Evolutionary conservation across 1,140 invertebrate species (phyloP).

Genomic region (Leptinotarsa lineolata): DNA sequence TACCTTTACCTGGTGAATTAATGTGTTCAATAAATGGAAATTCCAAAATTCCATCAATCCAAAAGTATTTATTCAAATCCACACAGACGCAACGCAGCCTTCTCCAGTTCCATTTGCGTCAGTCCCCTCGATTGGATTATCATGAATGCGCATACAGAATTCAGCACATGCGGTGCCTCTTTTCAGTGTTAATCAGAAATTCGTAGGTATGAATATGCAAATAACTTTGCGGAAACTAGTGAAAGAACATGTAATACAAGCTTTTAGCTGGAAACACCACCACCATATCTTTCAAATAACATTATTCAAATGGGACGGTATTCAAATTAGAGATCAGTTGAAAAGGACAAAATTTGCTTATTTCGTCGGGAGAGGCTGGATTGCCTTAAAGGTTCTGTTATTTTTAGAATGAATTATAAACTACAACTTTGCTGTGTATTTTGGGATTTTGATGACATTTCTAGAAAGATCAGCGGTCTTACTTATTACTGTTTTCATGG

Average conservation of each 20-base stretch:
- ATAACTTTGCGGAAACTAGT: slow-evolving; percentile 31
- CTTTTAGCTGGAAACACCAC: slow-evolving; percentile 35
- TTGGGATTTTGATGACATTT: too few relatives aligned
- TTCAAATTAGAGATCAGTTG: slow-evolving; percentile 33
- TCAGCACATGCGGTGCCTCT: slow-evolving; percentile 25
- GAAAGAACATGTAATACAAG: slow-evolving; percentile 37
- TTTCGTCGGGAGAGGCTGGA: neutral
- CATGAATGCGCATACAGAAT: slow-evolving; percentile 19
- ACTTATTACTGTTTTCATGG: too few relatives aligned
- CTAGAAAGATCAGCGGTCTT: too few relatives aligned
- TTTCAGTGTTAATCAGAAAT: slow-evolving; percentile 30
- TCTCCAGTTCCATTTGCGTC: neutral
- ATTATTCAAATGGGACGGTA: slow-evolving; percentile 38
- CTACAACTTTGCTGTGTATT: too few relatives aligned
- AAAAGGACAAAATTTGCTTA: slow-evolving; percentile 21
- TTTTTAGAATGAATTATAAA: neutral
- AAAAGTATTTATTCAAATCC: too few relatives aligned
- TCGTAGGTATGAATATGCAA: slow-evolving; percentile 38
- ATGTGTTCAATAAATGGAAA: too few relatives aligned
- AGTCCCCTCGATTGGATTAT: slow-evolving; percentile 24
- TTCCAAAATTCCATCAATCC: too few relatives aligned
- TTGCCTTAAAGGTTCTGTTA: neutral
- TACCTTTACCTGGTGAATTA: too few relatives aligned
- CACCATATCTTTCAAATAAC: slow-evolving; percentile 35
- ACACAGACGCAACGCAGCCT: too few relatives aligned